phyloP scores from a whole-genome alignment of 2,113 vertebrate genomes.

The Heptranchias perlo region DNA sequence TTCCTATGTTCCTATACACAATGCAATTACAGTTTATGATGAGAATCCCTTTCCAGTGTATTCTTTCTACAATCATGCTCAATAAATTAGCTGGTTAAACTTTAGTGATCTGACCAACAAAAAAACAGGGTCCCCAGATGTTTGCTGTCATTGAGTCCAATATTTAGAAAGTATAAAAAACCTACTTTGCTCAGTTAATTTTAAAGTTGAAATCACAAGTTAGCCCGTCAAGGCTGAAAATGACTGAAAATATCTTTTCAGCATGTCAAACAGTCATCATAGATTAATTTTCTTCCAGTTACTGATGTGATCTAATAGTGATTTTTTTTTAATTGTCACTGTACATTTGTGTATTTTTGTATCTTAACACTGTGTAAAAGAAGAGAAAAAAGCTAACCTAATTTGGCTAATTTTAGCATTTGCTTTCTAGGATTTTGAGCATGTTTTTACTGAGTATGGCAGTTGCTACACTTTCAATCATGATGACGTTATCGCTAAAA shows the following conservation, averaged over 20 bases:
- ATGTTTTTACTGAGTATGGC: slow-evolving; percentile 68
- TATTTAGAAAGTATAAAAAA: background rate
- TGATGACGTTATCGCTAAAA: slow-evolving; percentile 45
- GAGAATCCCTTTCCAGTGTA: background rate
- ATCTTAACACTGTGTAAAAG: background rate
- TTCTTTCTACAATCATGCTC: background rate
- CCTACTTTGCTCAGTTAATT: too few relatives aligned
- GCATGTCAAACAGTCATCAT: background rate
- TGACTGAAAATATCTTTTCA: background rate
- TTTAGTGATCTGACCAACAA: background rate
- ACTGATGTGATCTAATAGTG: background rate
- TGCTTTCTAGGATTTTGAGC: slow-evolving; percentile 60
- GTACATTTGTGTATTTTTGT: background rate
- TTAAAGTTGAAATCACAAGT: background rate
- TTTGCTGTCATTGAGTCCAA: background rate
- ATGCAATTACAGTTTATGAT: background rate
- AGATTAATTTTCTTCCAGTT: background rate
- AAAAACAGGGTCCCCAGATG: background rate
- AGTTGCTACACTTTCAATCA: slow-evolving; percentile 71
- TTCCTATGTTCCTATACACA: background rate
- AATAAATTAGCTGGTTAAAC: background rate
- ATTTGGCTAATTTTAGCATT: background rate
- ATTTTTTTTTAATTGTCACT: background rate
- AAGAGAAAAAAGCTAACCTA: background rate
- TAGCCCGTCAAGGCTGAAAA: background rate